Evolutionary conservation across 1,140 invertebrate genomes (phyloP), one percentile per base, ranked within the genome.

Genomic region (Nomia melanderi): DNA sequence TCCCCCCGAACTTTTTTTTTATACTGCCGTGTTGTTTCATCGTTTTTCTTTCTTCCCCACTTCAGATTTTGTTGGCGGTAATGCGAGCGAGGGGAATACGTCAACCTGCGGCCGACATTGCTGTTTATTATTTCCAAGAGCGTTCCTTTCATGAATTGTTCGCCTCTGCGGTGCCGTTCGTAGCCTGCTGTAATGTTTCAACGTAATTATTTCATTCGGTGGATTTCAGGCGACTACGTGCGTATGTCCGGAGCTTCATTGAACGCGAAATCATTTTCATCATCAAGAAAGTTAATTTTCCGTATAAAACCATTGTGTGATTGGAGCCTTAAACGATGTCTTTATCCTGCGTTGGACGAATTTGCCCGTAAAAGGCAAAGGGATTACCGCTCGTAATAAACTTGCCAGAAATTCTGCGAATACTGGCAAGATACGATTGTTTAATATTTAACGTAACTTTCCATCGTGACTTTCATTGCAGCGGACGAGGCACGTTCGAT

Each of bases 311-410:
- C 76, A 27, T 66, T 75, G 59, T 75, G 65, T 50, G 76, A 82
- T 66, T 57, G 56, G 69, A 31, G 76, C 74, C 76, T 82, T 82
- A 79, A 83, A 82, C 81, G 64, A 39, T 36, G 77, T 50, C 80
- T 82, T 83, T 70, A 59, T 74, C 82, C 75, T 25, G 17, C 29
- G 64, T 82, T 82, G 74, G 64, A 44, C 33, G 66, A 82, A 83
- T 65, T 78, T 74, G 64, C 64, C 75, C 65, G 47, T 82, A 60
- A 82, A 83, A 79, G 69, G 70, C 66, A 79, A 75, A 82, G 65
- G 76, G 70, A 83, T 83, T 83, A 83, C 41, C 41, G 25, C 12
- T 33, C 60, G 54, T 79, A 79, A 83, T 82, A 79, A 82, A 83
- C 81, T 82, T 83, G 56, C 63, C 12, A 71, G 47, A 36, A 65